phyloP scores from a whole-genome alignment of 2,888 invertebrate genomes.

The Megalurothrips usitatus region DNA sequence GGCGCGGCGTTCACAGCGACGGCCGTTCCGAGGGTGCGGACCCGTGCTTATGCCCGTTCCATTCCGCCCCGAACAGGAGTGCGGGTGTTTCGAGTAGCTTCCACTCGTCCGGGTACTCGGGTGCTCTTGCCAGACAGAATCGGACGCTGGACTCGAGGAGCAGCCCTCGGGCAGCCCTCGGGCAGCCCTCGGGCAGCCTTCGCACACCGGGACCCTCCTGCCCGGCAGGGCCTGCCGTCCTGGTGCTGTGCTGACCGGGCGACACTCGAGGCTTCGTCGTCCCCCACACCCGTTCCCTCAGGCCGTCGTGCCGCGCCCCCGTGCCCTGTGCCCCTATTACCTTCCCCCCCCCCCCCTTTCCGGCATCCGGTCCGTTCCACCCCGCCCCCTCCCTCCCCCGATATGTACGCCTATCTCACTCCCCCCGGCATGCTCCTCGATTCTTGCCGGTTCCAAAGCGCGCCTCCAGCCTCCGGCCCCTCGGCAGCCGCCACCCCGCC shows the following conservation, averaged over 20 bases:
- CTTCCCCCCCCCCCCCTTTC: neutral
- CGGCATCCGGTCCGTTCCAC: neutral
- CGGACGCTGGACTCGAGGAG: too few species aligned
- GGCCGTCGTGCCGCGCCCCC: neutral
- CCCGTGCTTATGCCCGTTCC: too few species aligned
- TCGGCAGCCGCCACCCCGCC: neutral
- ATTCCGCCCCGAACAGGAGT: too few species aligned
- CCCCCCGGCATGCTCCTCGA: neutral
- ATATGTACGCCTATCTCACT: neutral
- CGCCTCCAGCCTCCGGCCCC: neutral
- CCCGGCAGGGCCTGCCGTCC: neutral
- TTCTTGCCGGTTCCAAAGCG: neutral
- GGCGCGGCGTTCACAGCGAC: too few species aligned
- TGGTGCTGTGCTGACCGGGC: neutral
- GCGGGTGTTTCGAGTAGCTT: too few species aligned
- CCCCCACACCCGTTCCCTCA: neutral
- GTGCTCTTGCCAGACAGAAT: too few species aligned
- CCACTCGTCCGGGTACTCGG: too few species aligned
- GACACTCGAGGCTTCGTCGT: neutral
- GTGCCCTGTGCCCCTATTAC: neutral
- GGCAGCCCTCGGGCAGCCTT: too few species aligned
- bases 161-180: too few species aligned
- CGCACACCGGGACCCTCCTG: neutral
- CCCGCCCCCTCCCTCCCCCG: neutral
- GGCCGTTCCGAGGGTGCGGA: too few species aligned